Evolutionary conservation across 2,888 invertebrate species (phyloP).

Genomic region (Ophion ventricosus): DNA sequence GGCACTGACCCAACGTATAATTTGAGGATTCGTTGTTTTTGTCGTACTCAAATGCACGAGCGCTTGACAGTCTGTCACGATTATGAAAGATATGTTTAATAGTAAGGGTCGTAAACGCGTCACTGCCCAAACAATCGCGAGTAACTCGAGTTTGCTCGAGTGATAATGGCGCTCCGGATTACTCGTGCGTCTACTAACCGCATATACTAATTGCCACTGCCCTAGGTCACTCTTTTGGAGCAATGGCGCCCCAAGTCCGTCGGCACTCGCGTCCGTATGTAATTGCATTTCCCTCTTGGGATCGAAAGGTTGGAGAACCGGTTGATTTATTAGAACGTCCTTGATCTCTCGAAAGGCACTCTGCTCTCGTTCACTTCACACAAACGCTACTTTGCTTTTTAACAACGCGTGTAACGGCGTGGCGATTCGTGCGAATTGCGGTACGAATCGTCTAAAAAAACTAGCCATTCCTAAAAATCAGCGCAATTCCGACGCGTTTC

Average conservation of each 20-base stretch:
- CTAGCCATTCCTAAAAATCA: conserved; percentile 41
- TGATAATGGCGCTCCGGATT: conserved; percentile 69
- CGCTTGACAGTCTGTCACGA: conserved; percentile 71
- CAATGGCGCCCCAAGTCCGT: conserved; percentile 22
- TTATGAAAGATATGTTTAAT: conserved; percentile 53
- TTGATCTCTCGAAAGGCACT: conserved; percentile 30
- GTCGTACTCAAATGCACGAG: conserved; percentile 65
- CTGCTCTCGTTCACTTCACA: conserved; percentile 25
- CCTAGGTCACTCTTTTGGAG: conserved; percentile 64
- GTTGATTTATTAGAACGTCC: neutral
- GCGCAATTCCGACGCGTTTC: conserved; percentile 38
- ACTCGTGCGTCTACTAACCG: conserved; percentile 70
- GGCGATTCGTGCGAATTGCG: conserved; percentile 20
- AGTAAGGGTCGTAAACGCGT: conserved; percentile 20
- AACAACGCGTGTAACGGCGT: conserved; percentile 18
- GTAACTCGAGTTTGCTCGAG: conserved; percentile 64
- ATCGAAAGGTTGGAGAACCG: conserved; percentile 31
- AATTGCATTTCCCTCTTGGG: neutral
- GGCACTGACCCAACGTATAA: conserved; percentile 1
- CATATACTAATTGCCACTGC: conserved; percentile 65
- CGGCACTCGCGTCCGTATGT: conserved; percentile 3
- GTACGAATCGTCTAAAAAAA: conserved; percentile 56
- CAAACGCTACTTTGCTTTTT: conserved; percentile 1
- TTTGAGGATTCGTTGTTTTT: conserved; percentile 13
- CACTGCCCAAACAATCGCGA: conserved; percentile 46